A percentile compares a stretch with the other conserved stretches of the same genome.
Evolutionary conservation across 2,113 vertebrate species (phyloP).

Genomic region (Chelonoidis abingdonii): DNA sequence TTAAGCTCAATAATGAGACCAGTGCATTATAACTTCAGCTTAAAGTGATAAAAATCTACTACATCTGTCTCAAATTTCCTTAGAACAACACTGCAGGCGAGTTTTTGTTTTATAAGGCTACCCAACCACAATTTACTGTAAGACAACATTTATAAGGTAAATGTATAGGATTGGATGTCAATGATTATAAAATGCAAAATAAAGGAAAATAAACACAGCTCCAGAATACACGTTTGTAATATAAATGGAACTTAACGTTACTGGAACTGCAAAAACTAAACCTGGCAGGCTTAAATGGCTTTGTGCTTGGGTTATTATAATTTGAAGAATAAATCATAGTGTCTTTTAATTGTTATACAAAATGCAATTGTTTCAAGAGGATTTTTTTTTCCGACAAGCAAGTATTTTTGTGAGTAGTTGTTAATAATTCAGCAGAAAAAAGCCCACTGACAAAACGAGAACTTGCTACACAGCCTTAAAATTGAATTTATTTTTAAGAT

Average conservation of each 20-base stretch:
- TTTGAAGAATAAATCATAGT: not conserved
- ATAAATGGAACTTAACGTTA: fast-evolving
- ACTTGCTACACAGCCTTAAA: not conserved
- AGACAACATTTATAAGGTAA: not conserved
- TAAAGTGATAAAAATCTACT: not conserved
- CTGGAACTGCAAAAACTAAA: not conserved
- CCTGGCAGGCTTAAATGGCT: not conserved
- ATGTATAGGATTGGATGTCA: not conserved
- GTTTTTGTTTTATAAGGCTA: not conserved
- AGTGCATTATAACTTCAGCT: not conserved
- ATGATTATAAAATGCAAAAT: not conserved
- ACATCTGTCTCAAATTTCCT: not conserved
- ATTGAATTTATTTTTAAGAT: not conserved
- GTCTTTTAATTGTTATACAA: not conserved
- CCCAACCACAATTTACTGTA: not conserved
- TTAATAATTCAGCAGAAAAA: not conserved
- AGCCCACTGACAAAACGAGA: not conserved
- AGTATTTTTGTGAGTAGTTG: not conserved
- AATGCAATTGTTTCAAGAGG: not conserved
- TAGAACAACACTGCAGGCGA: not conserved
- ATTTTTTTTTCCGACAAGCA: not conserved
- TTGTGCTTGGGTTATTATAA: not conserved
- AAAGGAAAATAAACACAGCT: not conserved
- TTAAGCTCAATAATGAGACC: not conserved
- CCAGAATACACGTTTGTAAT: not conserved